A percentile compares a stretch with the other conserved stretches of the same genome.
Conservation (phyloP, 2,888 invertebrate genomes). For the Aleiodes testaceus region DNA sequence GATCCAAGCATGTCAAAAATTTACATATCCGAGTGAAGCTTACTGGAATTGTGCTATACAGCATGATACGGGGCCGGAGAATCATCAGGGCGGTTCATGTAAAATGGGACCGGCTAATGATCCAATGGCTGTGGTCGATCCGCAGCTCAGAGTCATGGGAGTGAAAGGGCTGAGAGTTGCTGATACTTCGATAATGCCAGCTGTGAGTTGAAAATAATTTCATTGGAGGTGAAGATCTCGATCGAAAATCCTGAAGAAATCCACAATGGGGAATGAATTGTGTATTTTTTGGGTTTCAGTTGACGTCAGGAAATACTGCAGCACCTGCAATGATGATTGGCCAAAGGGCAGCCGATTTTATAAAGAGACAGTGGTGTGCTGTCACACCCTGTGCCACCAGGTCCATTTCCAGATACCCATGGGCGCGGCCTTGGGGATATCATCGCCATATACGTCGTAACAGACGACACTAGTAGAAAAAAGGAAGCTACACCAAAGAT, state of each 20-base stretch:
- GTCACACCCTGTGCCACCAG: constrained; percentile 65
- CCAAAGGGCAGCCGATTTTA: constrained; percentile 76
- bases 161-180: constrained; percentile 76
- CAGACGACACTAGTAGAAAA: not conserved
- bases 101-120: constrained; percentile 86
- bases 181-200: constrained; percentile 79
- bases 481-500: constrained; percentile 12
- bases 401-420: no score
- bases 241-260: no score
- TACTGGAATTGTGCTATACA: constrained; percentile 84
- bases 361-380: constrained; percentile 73
- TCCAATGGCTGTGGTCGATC: constrained; percentile 83
- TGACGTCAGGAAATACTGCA: constrained; percentile 75
- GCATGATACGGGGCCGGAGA: constrained; percentile 84
- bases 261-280: no score
- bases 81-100: constrained; percentile 87
- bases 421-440: no score
- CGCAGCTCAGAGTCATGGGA: constrained; percentile 79
- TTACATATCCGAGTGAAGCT: constrained; percentile 77
- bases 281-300: constrained; percentile 52
- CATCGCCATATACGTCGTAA: not conserved
- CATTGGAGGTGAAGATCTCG: not conserved
- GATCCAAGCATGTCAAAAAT: constrained; percentile 60
- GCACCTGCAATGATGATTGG: constrained; percentile 78
- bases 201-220: constrained; percentile 62